phyloP scores from a whole-genome alignment of 2,113 vertebrate species.

The Sterrhoptilus dennistouni region DNA sequence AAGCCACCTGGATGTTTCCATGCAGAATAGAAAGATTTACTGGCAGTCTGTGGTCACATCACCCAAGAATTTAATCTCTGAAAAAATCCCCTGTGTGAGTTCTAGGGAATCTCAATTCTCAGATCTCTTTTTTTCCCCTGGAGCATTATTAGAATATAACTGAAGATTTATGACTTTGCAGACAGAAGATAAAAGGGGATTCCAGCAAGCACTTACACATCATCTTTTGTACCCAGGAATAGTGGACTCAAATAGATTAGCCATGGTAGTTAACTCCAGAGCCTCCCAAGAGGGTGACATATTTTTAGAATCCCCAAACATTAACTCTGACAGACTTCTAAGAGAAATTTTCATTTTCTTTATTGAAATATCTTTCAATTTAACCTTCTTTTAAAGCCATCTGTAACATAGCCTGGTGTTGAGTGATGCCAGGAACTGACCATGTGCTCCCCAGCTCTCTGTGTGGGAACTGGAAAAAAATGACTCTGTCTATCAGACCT shows the following conservation, averaged over 20 bases:
- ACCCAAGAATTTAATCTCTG: neutral
- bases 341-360: neutral
- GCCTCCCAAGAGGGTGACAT: neutral
- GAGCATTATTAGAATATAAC: neutral
- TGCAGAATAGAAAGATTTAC: neutral
- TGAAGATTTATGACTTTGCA: neutral
- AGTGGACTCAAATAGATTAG: neutral
- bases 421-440: neutral
- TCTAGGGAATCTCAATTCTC: neutral
- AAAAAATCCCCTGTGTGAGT: neutral
- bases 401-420: neutral
- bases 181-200: slow-evolving; percentile 10
- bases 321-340: neutral
- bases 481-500: neutral
- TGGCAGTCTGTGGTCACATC: neutral
- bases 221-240: neutral
- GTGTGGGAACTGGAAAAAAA: neutral
- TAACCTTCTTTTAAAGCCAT: neutral
- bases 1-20: neutral
- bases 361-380: neutral
- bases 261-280: neutral
- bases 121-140: neutral
- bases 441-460: neutral
- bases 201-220: neutral
- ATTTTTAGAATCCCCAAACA: neutral